Evolutionary conservation across 2,113 vertebrate genomes (phyloP).

Genomic region (Percopsis transmontana): DNA sequence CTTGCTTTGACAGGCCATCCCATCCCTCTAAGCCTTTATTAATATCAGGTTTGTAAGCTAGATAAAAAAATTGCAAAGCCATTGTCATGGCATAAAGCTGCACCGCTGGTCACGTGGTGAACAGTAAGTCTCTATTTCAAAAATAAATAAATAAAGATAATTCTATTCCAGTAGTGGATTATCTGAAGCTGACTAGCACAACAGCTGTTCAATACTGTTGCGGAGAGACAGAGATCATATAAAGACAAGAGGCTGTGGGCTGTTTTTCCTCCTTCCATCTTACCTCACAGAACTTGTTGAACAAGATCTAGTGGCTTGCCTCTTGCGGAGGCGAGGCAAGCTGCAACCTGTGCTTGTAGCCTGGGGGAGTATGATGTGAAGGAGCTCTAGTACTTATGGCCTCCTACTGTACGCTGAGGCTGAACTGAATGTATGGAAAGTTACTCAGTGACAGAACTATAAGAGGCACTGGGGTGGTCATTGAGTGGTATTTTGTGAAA

Average conservation of each 20-base stretch:
- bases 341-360: conserved; percentile 55
- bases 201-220: conserved; percentile 30
- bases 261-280: conserved; percentile 37
- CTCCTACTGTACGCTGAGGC: conserved; percentile 4
- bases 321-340: conserved; percentile 54
- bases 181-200: conserved; percentile 13
- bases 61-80: no score
- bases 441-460: conserved; percentile 23
- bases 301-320: conserved; percentile 53
- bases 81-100: background rate
- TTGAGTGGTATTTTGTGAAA: no score
- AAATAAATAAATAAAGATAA: background rate
- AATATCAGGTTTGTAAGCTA: conserved; percentile 9
- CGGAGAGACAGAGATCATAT: background rate
- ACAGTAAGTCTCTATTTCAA: background rate
- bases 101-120: background rate
- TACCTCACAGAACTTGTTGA: conserved; percentile 66
- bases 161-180: background rate
- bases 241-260: conserved; percentile 11
- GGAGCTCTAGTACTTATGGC: conserved; percentile 29
- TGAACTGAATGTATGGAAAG: conserved; percentile 22
- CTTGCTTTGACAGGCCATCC: background rate
- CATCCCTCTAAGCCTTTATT: conserved; percentile 4
- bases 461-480: background rate
- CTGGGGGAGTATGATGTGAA: conserved; percentile 35